A percentile compares a stretch with the other conserved stretches of the same genome.
Evolutionary conservation across 1,140 invertebrate genomes (phyloP).

Genomic region (Teleopsis dalmanni): DNA sequence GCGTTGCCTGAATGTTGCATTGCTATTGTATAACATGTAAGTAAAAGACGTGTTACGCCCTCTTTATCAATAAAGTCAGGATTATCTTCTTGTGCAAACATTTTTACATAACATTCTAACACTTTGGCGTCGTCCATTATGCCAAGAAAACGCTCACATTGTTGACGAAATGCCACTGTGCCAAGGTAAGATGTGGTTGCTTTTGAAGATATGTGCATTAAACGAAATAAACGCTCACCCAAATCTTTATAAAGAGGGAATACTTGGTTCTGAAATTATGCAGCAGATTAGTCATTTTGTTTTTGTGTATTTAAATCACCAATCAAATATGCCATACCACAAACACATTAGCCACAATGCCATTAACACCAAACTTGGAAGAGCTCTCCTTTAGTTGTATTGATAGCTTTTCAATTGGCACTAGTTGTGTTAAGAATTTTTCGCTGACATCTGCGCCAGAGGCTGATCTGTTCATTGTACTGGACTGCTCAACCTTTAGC

Average conservation of each 20-base stretch:
- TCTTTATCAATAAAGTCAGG: slow-evolving; percentile 45
- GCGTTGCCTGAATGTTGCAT: slow-evolving; percentile 63
- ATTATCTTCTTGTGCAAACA: slow-evolving; percentile 48
- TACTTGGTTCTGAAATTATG: slow-evolving; percentile 64
- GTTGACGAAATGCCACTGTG: slow-evolving; percentile 55
- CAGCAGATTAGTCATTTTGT: too few species aligned
- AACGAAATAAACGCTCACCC: slow-evolving; percentile 57
- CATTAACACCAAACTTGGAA: slow-evolving; percentile 56
- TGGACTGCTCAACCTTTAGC: slow-evolving; percentile 6
- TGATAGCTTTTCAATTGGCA: slow-evolving; percentile 61
- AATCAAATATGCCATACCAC: slow-evolving; percentile 44
- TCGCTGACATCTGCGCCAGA: slow-evolving; percentile 55
- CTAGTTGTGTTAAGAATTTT: slow-evolving; percentile 52
- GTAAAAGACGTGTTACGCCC: slow-evolving; percentile 54
- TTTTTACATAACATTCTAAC: slow-evolving; percentile 60
- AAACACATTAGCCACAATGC: slow-evolving; percentile 56
- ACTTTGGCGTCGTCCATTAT: slow-evolving; percentile 58
- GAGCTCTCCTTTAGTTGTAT: slow-evolving; percentile 62
- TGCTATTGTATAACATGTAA: slow-evolving; percentile 64
- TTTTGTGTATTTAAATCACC: too few species aligned
- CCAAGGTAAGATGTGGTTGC: slow-evolving; percentile 55
- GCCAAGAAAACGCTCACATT: slow-evolving; percentile 62
- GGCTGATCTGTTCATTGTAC: slow-evolving; percentile 46
- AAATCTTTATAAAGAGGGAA: slow-evolving; percentile 71
- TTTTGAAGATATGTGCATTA: slow-evolving; percentile 54